These are phyloP conservation scores for Anser cygnoides DNA, from an alignment of 2,113 vertebrate species.

Conservation along the genomic window DNA sequence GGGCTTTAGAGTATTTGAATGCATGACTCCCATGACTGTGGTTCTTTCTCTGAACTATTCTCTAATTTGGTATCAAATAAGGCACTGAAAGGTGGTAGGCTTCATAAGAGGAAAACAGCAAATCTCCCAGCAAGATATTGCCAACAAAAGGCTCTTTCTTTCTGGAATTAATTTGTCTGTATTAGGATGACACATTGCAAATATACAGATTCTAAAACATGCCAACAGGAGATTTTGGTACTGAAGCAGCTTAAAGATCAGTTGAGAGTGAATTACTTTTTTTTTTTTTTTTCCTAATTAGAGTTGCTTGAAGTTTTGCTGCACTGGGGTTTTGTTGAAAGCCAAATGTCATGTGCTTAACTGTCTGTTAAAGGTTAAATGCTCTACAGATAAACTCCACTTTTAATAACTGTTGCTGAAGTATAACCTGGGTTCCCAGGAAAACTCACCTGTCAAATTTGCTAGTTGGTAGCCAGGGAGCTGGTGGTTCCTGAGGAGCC, in stretches of 20 bases:
- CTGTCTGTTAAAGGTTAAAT: background rate
- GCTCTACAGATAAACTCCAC: rapidly evolving
- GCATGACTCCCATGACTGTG: background rate
- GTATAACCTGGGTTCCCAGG: background rate
- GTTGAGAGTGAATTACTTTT: background rate
- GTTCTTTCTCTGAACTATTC: background rate
- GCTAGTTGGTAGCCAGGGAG: background rate
- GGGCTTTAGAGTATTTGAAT: background rate
- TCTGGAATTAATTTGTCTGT: background rate
- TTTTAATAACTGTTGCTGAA: background rate
- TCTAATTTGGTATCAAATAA: background rate
- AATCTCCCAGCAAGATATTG: background rate
- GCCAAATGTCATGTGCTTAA: background rate
- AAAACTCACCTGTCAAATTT: background rate
- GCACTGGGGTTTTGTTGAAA: background rate
- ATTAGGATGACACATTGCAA: background rate
- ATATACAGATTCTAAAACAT: background rate
- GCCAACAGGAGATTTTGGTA: background rate
- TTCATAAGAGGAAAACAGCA: background rate
- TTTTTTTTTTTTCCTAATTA: background rate
- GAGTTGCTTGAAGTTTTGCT: background rate
- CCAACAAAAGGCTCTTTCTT: background rate
- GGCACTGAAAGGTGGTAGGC: background rate
- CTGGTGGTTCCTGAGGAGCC: background rate
- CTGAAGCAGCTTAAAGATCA: background rate